Conservation (phyloP, 2,888 invertebrate species). For the Cistogaster globosa region DNA sequence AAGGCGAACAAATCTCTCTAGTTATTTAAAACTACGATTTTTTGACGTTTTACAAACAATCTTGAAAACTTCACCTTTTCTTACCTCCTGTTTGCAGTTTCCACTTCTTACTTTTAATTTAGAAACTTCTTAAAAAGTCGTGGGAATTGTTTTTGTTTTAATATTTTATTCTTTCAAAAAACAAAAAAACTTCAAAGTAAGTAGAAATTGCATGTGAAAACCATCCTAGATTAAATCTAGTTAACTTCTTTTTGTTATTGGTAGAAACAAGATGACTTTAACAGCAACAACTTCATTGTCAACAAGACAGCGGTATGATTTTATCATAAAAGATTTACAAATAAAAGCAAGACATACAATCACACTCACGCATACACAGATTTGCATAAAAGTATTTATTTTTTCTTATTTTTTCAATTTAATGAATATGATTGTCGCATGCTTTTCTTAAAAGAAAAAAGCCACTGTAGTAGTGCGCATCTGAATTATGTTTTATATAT, state of each 20-base stretch:
- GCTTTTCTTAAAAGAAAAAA: constrained; percentile 44
- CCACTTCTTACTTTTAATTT: no score
- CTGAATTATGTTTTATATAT: constrained; percentile 61
- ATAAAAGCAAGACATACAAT: not conserved
- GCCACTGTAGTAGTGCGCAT: constrained; percentile 40
- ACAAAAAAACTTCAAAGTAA: constrained; percentile 31
- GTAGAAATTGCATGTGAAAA: constrained; percentile 18
- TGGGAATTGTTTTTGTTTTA: constrained; percentile 46
- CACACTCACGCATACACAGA: not conserved
- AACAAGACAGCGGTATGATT: constrained; percentile 55
- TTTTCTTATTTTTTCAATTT: constrained; percentile 32
- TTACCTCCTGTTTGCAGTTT: no score
- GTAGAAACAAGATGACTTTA: constrained; percentile 15
- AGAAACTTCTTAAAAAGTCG: constrained; percentile 8
- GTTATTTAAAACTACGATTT: no score
- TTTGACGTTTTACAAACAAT: no score
- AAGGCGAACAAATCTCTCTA: no score
- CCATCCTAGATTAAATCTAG: constrained; percentile 43
- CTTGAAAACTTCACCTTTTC: no score
- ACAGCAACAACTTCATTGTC: constrained; percentile 16
- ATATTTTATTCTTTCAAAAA: not conserved
- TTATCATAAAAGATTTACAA: constrained; percentile 57
- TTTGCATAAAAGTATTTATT: constrained; percentile 44
- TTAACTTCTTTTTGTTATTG: constrained; percentile 51
- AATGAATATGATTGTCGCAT: constrained; percentile 22